A percentile compares a stretch with the other conserved stretches of the same genome.
Evolutionary conservation across 2,797 vertebrate genomes (phyloP).

Genomic region (Rousettus madagascariensis): DNA sequence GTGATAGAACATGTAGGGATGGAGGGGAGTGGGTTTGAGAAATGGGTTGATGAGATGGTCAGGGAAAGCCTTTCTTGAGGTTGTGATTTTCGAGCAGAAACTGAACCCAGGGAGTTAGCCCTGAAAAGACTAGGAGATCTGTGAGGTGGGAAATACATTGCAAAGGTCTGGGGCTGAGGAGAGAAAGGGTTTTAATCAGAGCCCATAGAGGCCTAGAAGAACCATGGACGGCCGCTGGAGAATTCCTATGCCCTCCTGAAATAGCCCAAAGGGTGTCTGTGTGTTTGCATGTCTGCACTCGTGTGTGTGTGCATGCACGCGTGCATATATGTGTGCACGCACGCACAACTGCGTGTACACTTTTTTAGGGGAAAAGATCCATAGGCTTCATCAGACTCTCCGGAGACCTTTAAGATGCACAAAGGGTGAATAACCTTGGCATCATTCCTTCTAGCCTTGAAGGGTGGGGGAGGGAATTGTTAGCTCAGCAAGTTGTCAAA

Average conservation of each 20-base stretch:
- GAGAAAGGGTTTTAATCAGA: neutral
- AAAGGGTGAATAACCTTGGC: neutral
- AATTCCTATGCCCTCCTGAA: neutral
- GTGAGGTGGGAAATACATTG: neutral
- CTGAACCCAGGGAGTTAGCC: neutral
- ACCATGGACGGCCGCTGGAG: neutral
- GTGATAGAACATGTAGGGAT: neutral
- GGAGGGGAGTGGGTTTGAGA: neutral
- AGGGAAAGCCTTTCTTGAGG: neutral
- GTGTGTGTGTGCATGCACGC: neutral
- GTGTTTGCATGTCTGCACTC: neutral
- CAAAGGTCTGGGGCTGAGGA: neutral
- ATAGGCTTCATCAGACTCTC: neutral
- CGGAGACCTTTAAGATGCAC: neutral
- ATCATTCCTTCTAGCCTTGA: neutral
- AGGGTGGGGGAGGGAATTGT: neutral
- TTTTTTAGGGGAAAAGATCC: neutral
- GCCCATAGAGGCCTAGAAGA: neutral
- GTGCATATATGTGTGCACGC: no score
- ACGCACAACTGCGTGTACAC: no score
- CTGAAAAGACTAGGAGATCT: neutral
- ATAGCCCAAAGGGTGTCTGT: neutral
- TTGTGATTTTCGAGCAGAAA: neutral
- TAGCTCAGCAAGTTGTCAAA: neutral
- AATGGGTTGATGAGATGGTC: neutral